A percentile compares a stretch with the other conserved stretches of the same genome.
Conservation (phyloP, 2,113 vertebrate species). For the Cygnus buccinator region DNA sequence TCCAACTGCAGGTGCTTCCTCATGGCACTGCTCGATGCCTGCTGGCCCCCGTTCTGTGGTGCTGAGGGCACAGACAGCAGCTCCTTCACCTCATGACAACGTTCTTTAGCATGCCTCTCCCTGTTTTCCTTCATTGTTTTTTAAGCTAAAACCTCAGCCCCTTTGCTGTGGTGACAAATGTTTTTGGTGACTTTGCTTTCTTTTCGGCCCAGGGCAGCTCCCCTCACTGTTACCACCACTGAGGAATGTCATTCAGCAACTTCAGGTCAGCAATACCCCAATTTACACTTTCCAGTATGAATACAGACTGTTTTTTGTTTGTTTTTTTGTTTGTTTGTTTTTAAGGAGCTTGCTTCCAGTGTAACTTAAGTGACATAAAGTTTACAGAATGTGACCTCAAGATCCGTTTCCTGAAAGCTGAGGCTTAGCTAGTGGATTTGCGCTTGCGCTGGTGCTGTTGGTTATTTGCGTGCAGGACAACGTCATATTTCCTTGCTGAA, state of each 20-base stretch:
- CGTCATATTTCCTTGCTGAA: rapidly evolving
- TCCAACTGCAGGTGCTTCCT: not conserved
- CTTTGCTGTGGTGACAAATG: not conserved
- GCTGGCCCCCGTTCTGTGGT: not conserved
- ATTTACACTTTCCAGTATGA: rapidly evolving
- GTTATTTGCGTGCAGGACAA: not conserved
- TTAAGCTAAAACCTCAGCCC: not conserved
- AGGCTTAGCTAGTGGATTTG: not conserved
- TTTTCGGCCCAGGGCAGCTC: rapidly evolving
- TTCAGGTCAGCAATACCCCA: not conserved
- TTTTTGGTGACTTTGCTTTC: not conserved
- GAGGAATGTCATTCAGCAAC: not conserved
- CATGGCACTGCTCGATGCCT: not conserved
- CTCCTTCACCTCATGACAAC: not conserved
- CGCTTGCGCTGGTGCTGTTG: too few relatives aligned
- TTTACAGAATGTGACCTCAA: rapidly evolving
- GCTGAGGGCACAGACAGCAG: not conserved
- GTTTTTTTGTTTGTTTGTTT: not conserved
- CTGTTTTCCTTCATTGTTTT: not conserved
- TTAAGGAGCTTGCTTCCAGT: not conserved
- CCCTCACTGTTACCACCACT: rapidly evolving
- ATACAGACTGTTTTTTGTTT: not conserved
- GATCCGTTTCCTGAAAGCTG: not conserved
- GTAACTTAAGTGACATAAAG: rapidly evolving
- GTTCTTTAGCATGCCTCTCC: too few relatives aligned